phyloP scores from a whole-genome alignment of 2,888 invertebrate species.

The Agonopterix heracliana region DNA sequence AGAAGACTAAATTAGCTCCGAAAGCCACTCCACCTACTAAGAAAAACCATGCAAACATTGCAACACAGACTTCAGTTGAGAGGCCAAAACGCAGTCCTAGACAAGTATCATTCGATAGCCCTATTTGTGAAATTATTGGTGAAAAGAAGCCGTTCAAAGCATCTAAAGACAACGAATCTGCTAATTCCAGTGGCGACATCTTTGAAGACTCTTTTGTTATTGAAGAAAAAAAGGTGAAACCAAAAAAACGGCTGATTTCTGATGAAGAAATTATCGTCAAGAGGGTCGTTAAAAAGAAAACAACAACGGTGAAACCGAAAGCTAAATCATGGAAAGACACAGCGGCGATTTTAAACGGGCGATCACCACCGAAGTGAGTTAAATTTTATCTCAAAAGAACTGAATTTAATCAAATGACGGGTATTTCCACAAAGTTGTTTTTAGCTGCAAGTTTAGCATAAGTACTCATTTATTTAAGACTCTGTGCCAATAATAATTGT shows the following conservation, averaged over 20 bases:
- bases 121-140: conserved; percentile 48
- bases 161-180: conserved; percentile 22
- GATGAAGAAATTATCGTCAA: conserved; percentile 50
- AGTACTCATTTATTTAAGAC: too few relatives aligned
- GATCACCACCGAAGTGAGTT: conserved; percentile 47
- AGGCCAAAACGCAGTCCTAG: conserved; percentile 38
- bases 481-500: too few relatives aligned
- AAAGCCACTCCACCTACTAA: conserved; percentile 59
- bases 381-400: not conserved
- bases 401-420: not conserved
- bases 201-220: conserved; percentile 63
- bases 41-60: conserved; percentile 51
- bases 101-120: conserved; percentile 60
- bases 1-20: conserved; percentile 47
- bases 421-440: not conserved
- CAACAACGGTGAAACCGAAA: conserved; percentile 36
- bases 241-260: conserved; percentile 47
- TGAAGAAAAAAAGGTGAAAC: conserved; percentile 50
- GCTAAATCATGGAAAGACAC: conserved; percentile 53
- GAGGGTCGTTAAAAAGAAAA: conserved; percentile 55
- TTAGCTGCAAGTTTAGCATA: not conserved
- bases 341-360: conserved; percentile 53
- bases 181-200: conserved; percentile 57
- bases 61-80: conserved; percentile 60
- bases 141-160: conserved; percentile 25